phyloP scores from a whole-genome alignment of 2,113 vertebrate genomes.

The Aepyceros melampus region DNA sequence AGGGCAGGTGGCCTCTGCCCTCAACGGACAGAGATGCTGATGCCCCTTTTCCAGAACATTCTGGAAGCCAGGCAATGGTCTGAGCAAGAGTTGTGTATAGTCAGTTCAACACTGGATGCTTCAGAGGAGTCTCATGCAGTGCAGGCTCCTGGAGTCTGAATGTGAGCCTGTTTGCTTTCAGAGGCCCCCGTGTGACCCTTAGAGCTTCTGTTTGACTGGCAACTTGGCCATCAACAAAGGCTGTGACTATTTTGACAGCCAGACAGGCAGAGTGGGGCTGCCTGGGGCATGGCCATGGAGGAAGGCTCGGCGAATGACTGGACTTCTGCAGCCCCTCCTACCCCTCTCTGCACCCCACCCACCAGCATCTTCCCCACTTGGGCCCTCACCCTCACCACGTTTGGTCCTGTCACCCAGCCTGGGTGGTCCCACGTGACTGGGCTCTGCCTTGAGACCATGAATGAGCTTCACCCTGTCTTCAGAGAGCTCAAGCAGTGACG shows the following conservation, averaged over 20 bases:
- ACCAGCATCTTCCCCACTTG: neutral
- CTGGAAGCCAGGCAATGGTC: neutral
- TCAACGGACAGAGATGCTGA: accelerated
- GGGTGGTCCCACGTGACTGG: neutral
- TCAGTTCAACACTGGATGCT: neutral
- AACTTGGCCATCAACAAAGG: neutral
- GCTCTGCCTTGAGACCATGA: neutral
- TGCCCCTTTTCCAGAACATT: neutral
- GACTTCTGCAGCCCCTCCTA: neutral
- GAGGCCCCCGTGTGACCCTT: neutral
- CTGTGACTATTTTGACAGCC: neutral
- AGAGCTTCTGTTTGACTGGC: neutral
- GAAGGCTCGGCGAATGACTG: neutral
- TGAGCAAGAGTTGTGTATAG: neutral
- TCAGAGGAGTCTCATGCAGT: neutral
- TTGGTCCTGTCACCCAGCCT: neutral
- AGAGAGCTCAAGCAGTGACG: neutral
- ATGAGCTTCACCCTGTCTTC: neutral
- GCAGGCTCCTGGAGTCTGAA: neutral
- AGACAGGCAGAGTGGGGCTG: neutral
- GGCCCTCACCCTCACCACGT: neutral
- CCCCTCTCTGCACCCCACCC: neutral
- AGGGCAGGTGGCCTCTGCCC: neutral
- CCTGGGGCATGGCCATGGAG: neutral
- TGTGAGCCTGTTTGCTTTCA: accelerated